These are phyloP conservation scores for Hirtodrosophila histrioides DNA, from an alignment of 2,888 invertebrate genomes.

Conservation along the genomic window DNA sequence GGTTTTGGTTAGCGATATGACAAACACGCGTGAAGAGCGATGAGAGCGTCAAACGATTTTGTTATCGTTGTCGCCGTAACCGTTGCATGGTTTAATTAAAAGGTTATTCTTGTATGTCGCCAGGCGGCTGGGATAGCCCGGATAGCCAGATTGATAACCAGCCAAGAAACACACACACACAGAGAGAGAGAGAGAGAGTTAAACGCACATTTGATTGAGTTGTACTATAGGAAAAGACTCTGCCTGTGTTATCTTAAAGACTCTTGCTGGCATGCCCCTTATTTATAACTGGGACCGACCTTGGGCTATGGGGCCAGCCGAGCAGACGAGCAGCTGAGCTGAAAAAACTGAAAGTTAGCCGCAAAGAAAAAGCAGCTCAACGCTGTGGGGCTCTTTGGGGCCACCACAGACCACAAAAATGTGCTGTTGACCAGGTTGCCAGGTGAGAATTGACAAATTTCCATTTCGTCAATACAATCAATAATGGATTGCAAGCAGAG, in stretches of 20 bases:
- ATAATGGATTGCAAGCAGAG: constrained; percentile 41
- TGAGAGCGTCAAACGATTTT: constrained; percentile 70
- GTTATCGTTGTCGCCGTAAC: constrained; percentile 58
- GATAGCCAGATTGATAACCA: constrained; percentile 40
- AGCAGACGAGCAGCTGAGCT: neutral
- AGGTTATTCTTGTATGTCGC: constrained; percentile 81
- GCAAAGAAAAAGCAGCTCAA: constrained; percentile 44
- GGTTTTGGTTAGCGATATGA: constrained; percentile 53
- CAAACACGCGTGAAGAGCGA: constrained; percentile 66
- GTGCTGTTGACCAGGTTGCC: constrained; percentile 39
- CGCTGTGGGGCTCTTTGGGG: constrained; percentile 17
- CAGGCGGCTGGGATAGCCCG: constrained; percentile 27
- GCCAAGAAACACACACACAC: neutral
- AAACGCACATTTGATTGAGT: constrained; percentile 54
- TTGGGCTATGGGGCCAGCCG: constrained; percentile 31
- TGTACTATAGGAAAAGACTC: constrained; percentile 34
- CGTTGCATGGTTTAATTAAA: constrained; percentile 81
- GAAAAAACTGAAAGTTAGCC: constrained; percentile 70
- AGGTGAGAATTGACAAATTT: constrained; percentile 81
- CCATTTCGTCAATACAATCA: constrained; percentile 76
- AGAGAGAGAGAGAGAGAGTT: constrained; percentile 4
- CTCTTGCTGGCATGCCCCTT: constrained; percentile 31
- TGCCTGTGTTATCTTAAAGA: constrained; percentile 77
- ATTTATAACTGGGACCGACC: constrained; percentile 39
- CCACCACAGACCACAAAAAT: constrained; percentile 55